Evolutionary conservation across 2,797 vertebrate genomes (phyloP), one percentile per base, ranked within the genome.

Genomic region (Hipposideros larvatus): DNA sequence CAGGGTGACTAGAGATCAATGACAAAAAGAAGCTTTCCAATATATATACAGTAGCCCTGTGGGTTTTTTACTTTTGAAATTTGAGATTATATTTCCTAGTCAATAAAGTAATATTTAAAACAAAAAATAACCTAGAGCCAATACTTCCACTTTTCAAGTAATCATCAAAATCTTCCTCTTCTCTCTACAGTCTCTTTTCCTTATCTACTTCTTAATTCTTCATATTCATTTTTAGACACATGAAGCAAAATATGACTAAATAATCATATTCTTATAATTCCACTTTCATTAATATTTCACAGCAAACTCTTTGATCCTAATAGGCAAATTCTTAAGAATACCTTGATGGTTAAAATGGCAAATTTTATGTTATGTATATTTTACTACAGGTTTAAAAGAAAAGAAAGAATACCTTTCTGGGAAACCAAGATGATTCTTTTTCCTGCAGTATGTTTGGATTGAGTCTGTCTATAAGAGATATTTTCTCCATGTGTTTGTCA

Each of bases 201-300:
- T 46, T 46, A 61, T 15, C 65, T 85, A 68, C 31, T 84, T n/a
- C 48, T 26, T 61, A 88, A 80, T 68, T 77, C 19, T 78, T 90
- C 31, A 46, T 55, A 71, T 87, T 51, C 75, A 1, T 82, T 91
- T 87, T 75, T 55, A 68, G 6, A 41, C 48, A 77, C 21, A 59
- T 83, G 83, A 68, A 14, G 31, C 21, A 51, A 66, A 75, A 63
- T 57, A 55, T 51, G 13, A 73, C 10, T 41, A 41, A 91, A 41
- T 83, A 85, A 79, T 79, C 73, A 37, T 66, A 83, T 73, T 94
- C 43, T 92, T 79, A 74, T 28, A 94, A 71, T 5, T 8, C 48
- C 4, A 55, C 3, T 83, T 92, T 77, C 41, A 66, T 83, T 77
- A 90, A 89, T 87, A 92, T 68, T 86, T 53, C 41, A 94, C 57